Conservation (phyloP, 1,140 invertebrate genomes). For the Phymastichus coffea region DNA sequence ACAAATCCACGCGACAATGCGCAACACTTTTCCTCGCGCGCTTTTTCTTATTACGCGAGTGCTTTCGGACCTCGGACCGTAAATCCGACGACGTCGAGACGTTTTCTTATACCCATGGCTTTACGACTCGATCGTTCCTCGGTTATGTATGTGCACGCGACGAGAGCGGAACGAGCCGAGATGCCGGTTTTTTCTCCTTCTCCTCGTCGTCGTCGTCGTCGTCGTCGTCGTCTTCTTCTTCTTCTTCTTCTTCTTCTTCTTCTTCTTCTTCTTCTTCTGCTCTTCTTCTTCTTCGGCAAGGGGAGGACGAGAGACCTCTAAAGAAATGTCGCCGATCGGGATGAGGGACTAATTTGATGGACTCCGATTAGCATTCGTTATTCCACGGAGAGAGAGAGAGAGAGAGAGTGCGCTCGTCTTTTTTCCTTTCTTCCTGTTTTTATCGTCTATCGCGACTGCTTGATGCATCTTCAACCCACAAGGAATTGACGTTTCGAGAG, state of each 20-base stretch:
- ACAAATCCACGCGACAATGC: too few species aligned
- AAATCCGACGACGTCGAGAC: slow-evolving; percentile 11
- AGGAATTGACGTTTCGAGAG: slow-evolving; percentile 7
- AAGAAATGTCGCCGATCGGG: slow-evolving; percentile 1
- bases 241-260: too few species aligned
- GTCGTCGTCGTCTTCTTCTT: too few species aligned
- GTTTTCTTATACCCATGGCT: neutral
- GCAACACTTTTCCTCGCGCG: too few species aligned
- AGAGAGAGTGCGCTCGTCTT: neutral
- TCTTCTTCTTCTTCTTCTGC: too few species aligned
- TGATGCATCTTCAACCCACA: slow-evolving; percentile 18
- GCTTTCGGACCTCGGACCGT: neutral
- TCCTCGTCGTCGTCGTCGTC: too few species aligned
- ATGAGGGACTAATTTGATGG: slow-evolving; percentile 27
- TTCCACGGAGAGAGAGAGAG: neutral
- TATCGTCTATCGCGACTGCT: neutral
- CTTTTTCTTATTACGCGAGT: too few species aligned
- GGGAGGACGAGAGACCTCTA: slow-evolving; percentile 14
- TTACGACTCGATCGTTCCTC: neutral
- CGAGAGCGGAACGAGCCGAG: slow-evolving; percentile 6
- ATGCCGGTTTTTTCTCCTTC: slow-evolving; percentile 11
- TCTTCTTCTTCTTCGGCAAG: too few species aligned
- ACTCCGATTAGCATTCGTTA: slow-evolving; percentile 22
- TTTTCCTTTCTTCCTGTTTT: slow-evolving; percentile 28
- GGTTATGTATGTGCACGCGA: neutral